phyloP scores from a whole-genome alignment of 2,797 vertebrate species.

The Tokudaia muenninki region DNA sequence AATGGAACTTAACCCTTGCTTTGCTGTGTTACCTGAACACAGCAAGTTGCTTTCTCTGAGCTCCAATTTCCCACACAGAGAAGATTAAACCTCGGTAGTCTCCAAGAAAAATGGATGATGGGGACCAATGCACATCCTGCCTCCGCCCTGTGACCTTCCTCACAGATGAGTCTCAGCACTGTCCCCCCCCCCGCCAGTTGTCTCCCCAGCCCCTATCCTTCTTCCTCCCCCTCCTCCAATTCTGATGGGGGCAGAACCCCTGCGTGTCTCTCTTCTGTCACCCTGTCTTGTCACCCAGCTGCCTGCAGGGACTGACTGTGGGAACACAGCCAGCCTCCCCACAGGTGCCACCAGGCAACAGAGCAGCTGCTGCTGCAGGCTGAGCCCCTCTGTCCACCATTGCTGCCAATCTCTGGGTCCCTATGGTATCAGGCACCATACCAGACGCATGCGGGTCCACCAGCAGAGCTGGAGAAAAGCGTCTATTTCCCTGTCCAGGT shows the following conservation, averaged over 20 bases:
- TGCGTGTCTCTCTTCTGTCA: background rate
- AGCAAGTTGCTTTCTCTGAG: background rate
- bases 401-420: background rate
- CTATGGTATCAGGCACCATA: background rate
- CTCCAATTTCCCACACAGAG: background rate
- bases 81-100: background rate
- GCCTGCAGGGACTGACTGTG: background rate
- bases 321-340: background rate
- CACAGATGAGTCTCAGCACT: background rate
- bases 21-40: background rate
- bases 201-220: background rate
- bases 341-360: background rate
- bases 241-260: background rate
- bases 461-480: background rate
- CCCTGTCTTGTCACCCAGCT: background rate
- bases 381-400: background rate
- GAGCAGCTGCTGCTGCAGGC: background rate
- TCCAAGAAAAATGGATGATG: background rate
- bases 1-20: background rate
- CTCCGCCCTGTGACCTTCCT: background rate
- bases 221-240: no score
- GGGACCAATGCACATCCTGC: fast-evolving
- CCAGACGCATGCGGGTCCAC: background rate
- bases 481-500: background rate
- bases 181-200: background rate